These are phyloP conservation scores for Cygnus atratus DNA, from an alignment of 2,113 vertebrate genomes.

Conservation along the genomic window DNA sequence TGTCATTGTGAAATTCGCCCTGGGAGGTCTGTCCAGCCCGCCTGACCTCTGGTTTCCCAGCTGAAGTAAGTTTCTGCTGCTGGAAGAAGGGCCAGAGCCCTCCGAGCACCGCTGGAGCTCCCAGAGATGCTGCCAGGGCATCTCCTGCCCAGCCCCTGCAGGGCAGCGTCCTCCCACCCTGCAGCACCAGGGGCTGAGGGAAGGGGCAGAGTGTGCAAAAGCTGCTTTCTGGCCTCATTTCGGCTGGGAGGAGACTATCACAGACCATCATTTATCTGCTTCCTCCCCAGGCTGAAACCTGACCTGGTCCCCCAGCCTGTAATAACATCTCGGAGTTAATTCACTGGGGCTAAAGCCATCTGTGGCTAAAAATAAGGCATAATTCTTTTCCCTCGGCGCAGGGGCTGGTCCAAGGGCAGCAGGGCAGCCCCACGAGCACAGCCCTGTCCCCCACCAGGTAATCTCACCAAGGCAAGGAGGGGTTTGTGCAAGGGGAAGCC, in stretches of 20 bases:
- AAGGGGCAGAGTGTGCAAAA: neutral
- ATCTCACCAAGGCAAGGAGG: neutral
- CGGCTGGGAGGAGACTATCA: neutral
- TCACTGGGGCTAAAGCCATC: neutral
- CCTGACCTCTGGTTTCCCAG: neutral
- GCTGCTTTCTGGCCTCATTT: neutral
- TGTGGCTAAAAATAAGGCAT: neutral
- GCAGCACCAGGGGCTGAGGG: neutral
- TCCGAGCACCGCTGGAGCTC: neutral
- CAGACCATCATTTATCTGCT: neutral
- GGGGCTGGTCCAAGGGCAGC: neutral
- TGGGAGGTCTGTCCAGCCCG: neutral
- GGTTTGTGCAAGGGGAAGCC: neutral
- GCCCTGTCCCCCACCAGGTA: neutral
- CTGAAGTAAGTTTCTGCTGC: neutral
- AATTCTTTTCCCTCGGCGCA: neutral
- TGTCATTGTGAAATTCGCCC: neutral
- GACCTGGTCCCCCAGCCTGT: neutral
- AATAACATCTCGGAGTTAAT: neutral
- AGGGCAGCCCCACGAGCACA: neutral
- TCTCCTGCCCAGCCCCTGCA: neutral
- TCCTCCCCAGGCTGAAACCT: slow-evolving; percentile 9
- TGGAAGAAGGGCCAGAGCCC: neutral
- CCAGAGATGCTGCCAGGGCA: too few relatives aligned
- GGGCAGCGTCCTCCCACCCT: neutral